Base-by-base conservation (phyloP, 2,888 invertebrate genomes). In the Pollenia angustigena region DNA sequence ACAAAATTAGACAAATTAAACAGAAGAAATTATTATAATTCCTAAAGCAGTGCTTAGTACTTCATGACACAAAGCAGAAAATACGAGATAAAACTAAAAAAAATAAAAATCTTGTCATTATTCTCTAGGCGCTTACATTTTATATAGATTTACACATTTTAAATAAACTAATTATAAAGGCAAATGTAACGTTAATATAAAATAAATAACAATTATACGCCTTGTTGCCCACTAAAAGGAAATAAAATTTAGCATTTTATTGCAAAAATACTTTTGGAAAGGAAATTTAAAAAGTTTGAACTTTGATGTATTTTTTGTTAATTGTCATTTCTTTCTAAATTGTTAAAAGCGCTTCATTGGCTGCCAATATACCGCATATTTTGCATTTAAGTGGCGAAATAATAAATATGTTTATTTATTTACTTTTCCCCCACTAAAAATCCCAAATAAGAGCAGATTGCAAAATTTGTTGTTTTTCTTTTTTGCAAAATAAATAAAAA, bases 361-460 rank as follows among this genome's bases (percentile, higher is more conserved):
- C 58, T 86, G 81, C 54, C 76, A 78, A 72, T 72, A 14, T 1
- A 11, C 0, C 23, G 48, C 80, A 66, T 76, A 48, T 80, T 40
- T 62, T 32, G 44, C n/a, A 42, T 66, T 18, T 46, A 71, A 79
- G 18, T 16, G 32, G 12, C 56, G 56, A 48, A 78, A 16, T 9
- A 81, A 54, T 46, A 72, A 46, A 62, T 32, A 64, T 74, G 52
- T 62, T 69, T 85, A 68, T 62, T 69, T 85, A 68, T 82, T 78
- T 85, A 76, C 66, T 58, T 76, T 62, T n/a, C 40, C 42, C 58
- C n/a, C 8, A 75, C 69, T 72, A 72, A 76, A 76, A 16, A 46
- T 23, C 46, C 44, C 46, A 78, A 69, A 75, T 46, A 75, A 40
- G 16, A 48, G 68, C 18, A 48, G 46, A 78, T 66, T 54, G 68